These are phyloP conservation scores for Gnathonemus longibarbis DNA, from an alignment of 2,113 vertebrate species.

Conservation along the genomic window DNA sequence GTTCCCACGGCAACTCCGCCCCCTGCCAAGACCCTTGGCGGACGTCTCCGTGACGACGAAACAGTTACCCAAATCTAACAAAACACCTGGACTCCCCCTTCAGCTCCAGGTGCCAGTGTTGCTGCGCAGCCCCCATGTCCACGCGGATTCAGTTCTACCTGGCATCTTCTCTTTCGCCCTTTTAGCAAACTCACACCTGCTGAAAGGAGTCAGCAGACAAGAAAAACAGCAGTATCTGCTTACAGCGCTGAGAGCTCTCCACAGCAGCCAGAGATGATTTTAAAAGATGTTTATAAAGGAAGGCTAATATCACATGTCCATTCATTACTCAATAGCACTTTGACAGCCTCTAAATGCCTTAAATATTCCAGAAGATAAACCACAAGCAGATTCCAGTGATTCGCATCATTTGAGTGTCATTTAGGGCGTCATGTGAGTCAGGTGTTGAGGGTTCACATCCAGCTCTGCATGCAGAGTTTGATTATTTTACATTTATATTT, in stretches of 20 bases:
- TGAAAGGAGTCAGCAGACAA: not conserved
- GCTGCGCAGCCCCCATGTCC: not conserved
- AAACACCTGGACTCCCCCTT: not conserved
- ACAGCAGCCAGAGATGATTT: not conserved
- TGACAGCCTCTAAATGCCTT: not conserved
- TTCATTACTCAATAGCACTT: not conserved
- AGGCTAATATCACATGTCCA: not conserved
- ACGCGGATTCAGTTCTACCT: not conserved
- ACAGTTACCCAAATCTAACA: not conserved
- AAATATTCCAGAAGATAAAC: not conserved
- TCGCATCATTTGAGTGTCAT: not conserved
- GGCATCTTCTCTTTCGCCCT: slow-evolving; percentile 57
- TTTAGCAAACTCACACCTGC: slow-evolving; percentile 47
- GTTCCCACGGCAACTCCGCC: not conserved
- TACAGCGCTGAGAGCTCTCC: not conserved
- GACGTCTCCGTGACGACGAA: not conserved
- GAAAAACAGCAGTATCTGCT: not conserved
- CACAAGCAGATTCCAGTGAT: not conserved
- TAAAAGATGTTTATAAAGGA: not conserved
- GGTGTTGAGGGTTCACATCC: not conserved
- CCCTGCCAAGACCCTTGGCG: not conserved
- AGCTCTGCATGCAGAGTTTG: not conserved
- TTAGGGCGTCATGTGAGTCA: not conserved
- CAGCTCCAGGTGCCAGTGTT: not conserved
- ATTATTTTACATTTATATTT: not conserved